Base-by-base conservation (phyloP, 2,113 vertebrate species). In the Phaetusa simplex region DNA sequence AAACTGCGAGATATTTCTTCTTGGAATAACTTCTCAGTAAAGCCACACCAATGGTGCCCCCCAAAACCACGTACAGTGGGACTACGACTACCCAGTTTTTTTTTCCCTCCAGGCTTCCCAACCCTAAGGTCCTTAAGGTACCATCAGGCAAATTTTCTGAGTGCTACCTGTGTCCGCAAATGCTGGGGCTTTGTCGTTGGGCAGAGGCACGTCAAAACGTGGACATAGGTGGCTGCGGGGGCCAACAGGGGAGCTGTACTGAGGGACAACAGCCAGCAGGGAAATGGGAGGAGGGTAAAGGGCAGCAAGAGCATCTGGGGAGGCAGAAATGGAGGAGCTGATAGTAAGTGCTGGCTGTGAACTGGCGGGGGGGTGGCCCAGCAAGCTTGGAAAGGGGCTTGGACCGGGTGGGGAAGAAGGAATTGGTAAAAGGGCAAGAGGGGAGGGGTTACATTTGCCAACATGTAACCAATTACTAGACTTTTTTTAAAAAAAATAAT, bases 1-100 rank as follows among this genome's bases (percentile, higher is more conserved):
- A 91, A 95, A 97, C 40, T 86, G 59, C 38, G 70, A 94, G 73
- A 66, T 78, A 49, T 43, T 87, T 94, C 72, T 88, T 62, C 53
- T 67, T 77, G 90, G 62, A 95, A 52, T 32, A 66, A 82, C 45
- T 50, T 85, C 86, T 70, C 66, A 58, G 22, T 38, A 81, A 70
- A 89, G 59, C 24, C 64, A 83, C 49, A 82, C 9, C 62, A 91
- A 14, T 12, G n/a, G 49, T 58, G 45, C 23, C 62, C 62, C 81
- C 47, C 45, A 72, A 78, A 90, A 34, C 34, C 55, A 82, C 0
- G 2, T 1, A 43, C 27, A 82, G 42, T 21, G 24, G 56, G 70
- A 69, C 34, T 4, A 32, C n/a, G 50, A 62, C 42, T 88, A 23
- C 8, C 17, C n/a, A 77, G 32, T 23, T 69, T 38, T 8, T 74